Percentiles rank a stretch among this genome's conserved stretches.
Evolutionary conservation across 2,888 invertebrate genomes (phyloP).

Genomic region (Eristalis intricaria): DNA sequence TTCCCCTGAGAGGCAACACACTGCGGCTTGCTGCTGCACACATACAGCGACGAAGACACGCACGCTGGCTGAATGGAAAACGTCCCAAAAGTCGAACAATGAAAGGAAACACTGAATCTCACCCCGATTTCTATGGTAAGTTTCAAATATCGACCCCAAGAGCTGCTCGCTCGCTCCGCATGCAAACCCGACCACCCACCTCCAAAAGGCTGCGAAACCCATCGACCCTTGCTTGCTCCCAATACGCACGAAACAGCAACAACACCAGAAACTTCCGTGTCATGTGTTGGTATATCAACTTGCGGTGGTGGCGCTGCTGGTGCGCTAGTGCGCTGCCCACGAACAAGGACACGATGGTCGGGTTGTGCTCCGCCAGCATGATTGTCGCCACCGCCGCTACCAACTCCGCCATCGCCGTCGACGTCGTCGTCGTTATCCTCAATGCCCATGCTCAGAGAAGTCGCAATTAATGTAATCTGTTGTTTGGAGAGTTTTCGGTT

Average conservation of each 20-base stretch:
- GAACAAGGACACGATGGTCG: slow-evolving; percentile 51
- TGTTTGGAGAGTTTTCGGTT: slow-evolving; percentile 68
- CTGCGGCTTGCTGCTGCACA: not conserved
- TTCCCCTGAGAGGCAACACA: slow-evolving; percentile 44
- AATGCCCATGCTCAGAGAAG: slow-evolving; percentile 71
- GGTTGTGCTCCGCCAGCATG: slow-evolving; percentile 44
- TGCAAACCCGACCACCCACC: slow-evolving; percentile 32
- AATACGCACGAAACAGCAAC: slow-evolving; percentile 57
- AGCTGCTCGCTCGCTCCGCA: slow-evolving; percentile 36
- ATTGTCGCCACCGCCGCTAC: slow-evolving; percentile 10
- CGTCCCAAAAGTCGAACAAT: slow-evolving; percentile 16
- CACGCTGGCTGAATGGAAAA: slow-evolving; percentile 27
- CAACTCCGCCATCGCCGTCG: not conserved
- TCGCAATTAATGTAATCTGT: slow-evolving; percentile 71
- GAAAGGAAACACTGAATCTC: slow-evolving; percentile 46
- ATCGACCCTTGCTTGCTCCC: slow-evolving; percentile 58
- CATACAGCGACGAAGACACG: not conserved
- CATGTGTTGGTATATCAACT: slow-evolving; percentile 65
- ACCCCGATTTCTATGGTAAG: slow-evolving; percentile 68
- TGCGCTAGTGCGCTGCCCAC: slow-evolving; percentile 25
- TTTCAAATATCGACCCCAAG: slow-evolving; percentile 70
- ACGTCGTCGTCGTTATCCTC: slow-evolving; percentile 53
- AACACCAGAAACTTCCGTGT: slow-evolving; percentile 66
- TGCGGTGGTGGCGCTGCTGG: slow-evolving; percentile 23
- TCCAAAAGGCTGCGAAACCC: not conserved